These are phyloP conservation scores for Bimastos eiseni DNA, from an alignment of 2,888 invertebrate genomes.

Conservation along the genomic window DNA sequence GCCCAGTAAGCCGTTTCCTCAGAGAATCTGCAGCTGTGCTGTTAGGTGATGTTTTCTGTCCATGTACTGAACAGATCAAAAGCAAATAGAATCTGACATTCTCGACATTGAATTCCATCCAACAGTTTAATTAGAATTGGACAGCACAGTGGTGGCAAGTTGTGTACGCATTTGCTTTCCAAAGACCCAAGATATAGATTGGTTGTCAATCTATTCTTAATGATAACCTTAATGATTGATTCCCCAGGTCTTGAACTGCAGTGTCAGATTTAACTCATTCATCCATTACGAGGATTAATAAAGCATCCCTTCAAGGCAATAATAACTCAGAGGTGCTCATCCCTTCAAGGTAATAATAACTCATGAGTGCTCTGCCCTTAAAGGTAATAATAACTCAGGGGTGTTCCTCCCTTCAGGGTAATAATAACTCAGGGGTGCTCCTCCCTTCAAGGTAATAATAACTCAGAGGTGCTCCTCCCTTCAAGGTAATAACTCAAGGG, in stretches of 20 bases:
- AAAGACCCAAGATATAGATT: neutral
- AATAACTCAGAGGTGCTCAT: too few species aligned
- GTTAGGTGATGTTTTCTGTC: neutral
- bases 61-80: neutral
- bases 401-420: too few species aligned
- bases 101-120: neutral
- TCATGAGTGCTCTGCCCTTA: too few species aligned
- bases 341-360: too few species aligned
- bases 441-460: too few species aligned
- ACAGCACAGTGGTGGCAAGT: neutral
- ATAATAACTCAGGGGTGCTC: too few species aligned
- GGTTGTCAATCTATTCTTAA: too few species aligned
- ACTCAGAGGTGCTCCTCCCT: too few species aligned
- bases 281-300: too few species aligned
- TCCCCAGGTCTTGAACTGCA: neutral
- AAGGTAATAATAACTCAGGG: too few species aligned
- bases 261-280: neutral
- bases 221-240: neutral
- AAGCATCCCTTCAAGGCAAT: too few species aligned
- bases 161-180: neutral
- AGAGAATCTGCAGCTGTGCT: neutral
- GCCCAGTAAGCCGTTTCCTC: neutral
- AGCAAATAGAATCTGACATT: neutral
- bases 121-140: neutral
- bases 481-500: too few species aligned